phyloP scores from a whole-genome alignment of 2,113 vertebrate species.

The Canis aureus region DNA sequence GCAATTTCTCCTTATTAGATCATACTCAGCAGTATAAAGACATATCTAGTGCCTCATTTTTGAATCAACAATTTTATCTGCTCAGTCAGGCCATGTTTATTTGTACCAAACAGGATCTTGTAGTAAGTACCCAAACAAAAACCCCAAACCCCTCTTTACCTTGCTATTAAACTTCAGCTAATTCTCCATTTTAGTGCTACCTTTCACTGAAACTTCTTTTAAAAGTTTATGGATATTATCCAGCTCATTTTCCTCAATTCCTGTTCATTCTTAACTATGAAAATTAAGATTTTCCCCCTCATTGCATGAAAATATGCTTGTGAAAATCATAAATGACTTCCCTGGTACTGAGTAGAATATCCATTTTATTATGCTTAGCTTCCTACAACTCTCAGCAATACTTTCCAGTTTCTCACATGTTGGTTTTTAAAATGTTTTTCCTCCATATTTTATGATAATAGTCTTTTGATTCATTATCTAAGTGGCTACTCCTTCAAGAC shows the following conservation, averaged over 20 bases:
- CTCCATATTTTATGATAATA: background rate
- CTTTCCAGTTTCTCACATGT: background rate
- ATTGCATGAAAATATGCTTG: background rate
- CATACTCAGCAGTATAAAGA: background rate
- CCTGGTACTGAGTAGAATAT: background rate
- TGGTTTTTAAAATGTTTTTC: background rate
- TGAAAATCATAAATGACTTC: background rate
- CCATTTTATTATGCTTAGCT: background rate
- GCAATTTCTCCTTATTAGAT: background rate
- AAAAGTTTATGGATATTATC: background rate
- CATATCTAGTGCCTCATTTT: background rate
- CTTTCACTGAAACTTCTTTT: background rate
- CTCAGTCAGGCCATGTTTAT: background rate
- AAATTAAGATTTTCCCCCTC: background rate
- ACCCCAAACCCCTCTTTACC: background rate
- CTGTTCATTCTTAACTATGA: background rate
- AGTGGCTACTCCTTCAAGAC: background rate
- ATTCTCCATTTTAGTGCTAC: background rate
- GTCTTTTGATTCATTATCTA: background rate
- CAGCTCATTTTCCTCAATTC: background rate
- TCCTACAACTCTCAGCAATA: background rate
- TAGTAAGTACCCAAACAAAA: background rate
- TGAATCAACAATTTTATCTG: background rate
- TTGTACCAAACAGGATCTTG: background rate
- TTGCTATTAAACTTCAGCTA: background rate